Evolutionary conservation across 2,797 vertebrate species (phyloP).

Genomic region (Neosilurus mollespiculum): DNA sequence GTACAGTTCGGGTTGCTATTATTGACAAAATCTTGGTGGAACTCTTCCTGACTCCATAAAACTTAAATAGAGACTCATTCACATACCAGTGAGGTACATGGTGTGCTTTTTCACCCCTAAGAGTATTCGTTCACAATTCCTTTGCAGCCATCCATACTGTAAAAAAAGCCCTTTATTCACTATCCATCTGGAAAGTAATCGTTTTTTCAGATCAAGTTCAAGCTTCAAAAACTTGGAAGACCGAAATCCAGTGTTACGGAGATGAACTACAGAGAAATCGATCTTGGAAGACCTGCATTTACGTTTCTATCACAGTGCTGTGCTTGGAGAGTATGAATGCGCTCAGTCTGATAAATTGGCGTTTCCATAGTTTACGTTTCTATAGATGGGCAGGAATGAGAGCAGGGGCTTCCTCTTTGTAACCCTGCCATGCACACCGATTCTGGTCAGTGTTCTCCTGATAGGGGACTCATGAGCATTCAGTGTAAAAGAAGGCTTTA

Average conservation of each 20-base stretch:
- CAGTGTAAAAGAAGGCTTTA: too few relatives aligned
- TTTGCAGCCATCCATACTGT: conserved; percentile 12
- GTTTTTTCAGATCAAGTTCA: conserved; percentile 25
- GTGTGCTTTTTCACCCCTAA: not conserved
- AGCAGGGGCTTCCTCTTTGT: too few relatives aligned
- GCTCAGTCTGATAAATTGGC: not conserved
- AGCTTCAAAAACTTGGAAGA: conserved; percentile 13
- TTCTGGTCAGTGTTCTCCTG: too few relatives aligned
- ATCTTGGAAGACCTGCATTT: not conserved
- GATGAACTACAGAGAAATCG: not conserved
- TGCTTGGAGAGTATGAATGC: not conserved
- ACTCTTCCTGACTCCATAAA: conserved; percentile 26
- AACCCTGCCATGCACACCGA: too few relatives aligned
- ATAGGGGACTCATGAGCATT: too few relatives aligned
- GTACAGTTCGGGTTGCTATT: conserved; percentile 11
- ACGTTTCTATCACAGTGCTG: not conserved
- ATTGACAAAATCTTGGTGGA: conserved; percentile 32
- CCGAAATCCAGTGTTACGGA: not conserved
- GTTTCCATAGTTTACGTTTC: not conserved
- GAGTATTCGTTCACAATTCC: conserved; percentile 13
- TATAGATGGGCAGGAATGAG: too few relatives aligned
- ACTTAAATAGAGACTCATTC: conserved; percentile 31
- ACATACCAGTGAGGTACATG: conserved; percentile 39
- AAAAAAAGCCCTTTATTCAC: conserved; percentile 24
- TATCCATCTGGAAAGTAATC: conserved; percentile 31